Evolutionary conservation across 2,797 vertebrate species (phyloP), one percentile per base, ranked within the genome.

Genomic region (Euthynnus affinis): DNA sequence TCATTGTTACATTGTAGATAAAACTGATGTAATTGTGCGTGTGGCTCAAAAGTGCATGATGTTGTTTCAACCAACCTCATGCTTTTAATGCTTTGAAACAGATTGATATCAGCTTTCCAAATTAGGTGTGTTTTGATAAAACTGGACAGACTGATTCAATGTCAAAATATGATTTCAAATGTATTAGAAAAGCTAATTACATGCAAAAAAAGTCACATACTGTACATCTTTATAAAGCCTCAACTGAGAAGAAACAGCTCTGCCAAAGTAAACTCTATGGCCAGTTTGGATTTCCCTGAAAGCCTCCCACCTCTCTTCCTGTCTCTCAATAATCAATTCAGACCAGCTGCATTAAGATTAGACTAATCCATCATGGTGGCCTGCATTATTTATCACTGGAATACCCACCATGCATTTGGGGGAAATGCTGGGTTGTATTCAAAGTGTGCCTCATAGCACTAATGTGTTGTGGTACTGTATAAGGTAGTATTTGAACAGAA

Each of bases 331-430:
- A 85, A 87, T 92, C 86, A 86, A 77, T 91, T 76, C 78, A 71
- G 73, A 87, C 72, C 80, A 85, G 78, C 91, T 78, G 76, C 84
- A 87, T 91, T 89, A 90, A 92, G 83, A 92, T 89, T 83, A 86
- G 70, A 74, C 80, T 67, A 86, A 92, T 90, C 91, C 78, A 88
- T 92, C 89, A 81, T 76, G 67, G 70, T 17, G 5, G 13, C 60
- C 68, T 93, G 85, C 86, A 94, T 94, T 91, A 93, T 93, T 94
- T 85, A 93, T 90, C 74, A 73, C 64, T 65, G 81, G 68, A 76
- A 85, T 83, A 89, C 67, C 74, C 80, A 79, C 56, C 32, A 64
- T 83, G 85, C 88, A 84, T 87, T 87, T 83, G 63, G 64, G 25
- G 52, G 18, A 80, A 83, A 82, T 74, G 83, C 46, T 49, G 58